Evolutionary conservation across 2,888 invertebrate species (phyloP), one percentile per base, ranked within the genome.

Genomic region (Habrosyne pyritoides): DNA sequence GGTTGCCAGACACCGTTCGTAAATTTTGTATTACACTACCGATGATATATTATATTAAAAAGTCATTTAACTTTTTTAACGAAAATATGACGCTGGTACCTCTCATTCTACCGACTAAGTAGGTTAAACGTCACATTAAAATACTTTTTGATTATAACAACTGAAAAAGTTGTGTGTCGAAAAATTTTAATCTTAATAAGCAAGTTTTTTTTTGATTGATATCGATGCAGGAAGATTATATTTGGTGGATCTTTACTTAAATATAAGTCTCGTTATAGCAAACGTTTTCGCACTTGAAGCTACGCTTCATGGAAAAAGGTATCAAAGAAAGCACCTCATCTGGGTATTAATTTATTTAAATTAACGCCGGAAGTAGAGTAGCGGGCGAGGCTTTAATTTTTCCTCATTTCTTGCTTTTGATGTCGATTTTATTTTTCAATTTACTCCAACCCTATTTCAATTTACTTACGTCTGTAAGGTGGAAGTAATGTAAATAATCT

Each of bases 301-400:
- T 22, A 22, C 21, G 22, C 12, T 21, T 4, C 18, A 28, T 21
- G 28, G 18, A 50, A 50, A 26, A 28, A 21, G 24, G 4, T 50
- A 28, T 21, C 28, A 50, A 28, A 28, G 28, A 50, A 50, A 22
- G 21, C 50, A 50, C 50, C 50, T 50, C 50, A 28, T 50, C 28
- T 28, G 28, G 28, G 28, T 50, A 28, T 50, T 50, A 50, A 50
- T 50, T 50, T 50, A 50, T 50, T 50, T 28, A 50, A 50, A 50
- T 50, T 50, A 22, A 50, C 50, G 28, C 21, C 8, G 50, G 30
- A 50, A 50, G 28, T 21, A 28, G 42, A n/a, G 42, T 42, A 42
- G 18, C 14, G 42, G n/a, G 42, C 14, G 28, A 50, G 21, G 18
- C 21, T 28, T 24, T 30, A 50, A 28, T 30, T 50, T 50, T 28